A percentile compares a stretch with the other conserved stretches of the same genome.
Evolutionary conservation across 2,113 vertebrate genomes (phyloP).

Genomic region (Petromus typicus): DNA sequence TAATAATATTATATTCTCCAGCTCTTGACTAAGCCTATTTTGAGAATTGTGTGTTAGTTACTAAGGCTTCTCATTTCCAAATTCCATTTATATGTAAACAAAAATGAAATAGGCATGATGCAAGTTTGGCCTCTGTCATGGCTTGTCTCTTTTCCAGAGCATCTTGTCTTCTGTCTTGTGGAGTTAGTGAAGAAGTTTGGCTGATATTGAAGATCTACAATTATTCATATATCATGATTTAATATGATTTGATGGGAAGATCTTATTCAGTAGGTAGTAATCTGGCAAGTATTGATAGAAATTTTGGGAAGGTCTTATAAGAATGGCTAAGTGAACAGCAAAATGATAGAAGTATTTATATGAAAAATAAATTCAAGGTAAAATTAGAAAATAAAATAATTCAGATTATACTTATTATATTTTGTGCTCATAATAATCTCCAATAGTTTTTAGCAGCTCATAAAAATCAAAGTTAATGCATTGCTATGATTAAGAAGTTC

Average conservation of each 20-base stretch:
- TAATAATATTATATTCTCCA: constrained; percentile 75
- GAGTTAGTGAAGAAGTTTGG: constrained; percentile 38
- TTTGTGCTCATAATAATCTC: not conserved
- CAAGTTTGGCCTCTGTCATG: not conserved
- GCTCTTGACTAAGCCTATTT: constrained; percentile 55
- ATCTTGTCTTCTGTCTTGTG: constrained; percentile 46
- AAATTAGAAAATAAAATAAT: not conserved
- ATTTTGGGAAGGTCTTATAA: not conserved
- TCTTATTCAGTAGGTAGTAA: not conserved
- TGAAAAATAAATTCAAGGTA: not conserved
- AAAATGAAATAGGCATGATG: constrained; percentile 35
- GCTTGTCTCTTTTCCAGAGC: not conserved
- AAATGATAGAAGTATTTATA: not conserved
- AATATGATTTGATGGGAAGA: not conserved
- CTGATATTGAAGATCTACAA: constrained; percentile 38
- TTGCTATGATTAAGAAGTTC: not conserved
- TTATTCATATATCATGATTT: not conserved
- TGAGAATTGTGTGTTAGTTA: constrained; percentile 66
- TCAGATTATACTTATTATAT: not conserved
- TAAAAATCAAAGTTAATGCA: constrained; percentile 19
- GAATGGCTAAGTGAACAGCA: not conserved
- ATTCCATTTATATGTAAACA: constrained; percentile 68
- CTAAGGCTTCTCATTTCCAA: constrained; percentile 63
- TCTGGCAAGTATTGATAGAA: not conserved
- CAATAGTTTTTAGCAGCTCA: constrained; percentile 11